A percentile compares a stretch with the other conserved stretches of the same genome.
phyloP scores from a whole-genome alignment of 2,888 invertebrate species.

The Nysson spinosus region DNA sequence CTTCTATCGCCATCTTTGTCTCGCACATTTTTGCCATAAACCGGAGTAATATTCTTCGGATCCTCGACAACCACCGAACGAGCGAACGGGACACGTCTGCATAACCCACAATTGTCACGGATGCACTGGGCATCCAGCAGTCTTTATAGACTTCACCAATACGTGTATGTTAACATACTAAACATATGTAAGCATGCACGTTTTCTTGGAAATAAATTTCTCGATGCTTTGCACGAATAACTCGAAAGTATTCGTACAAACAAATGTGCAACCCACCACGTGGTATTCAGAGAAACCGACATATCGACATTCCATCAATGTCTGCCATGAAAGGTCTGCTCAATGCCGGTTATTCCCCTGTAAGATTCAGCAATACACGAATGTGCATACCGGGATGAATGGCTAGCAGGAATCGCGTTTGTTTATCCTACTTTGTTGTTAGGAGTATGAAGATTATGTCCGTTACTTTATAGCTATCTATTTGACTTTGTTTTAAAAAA shows the following conservation, averaged over 20 bases:
- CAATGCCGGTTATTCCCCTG: constrained; percentile 12
- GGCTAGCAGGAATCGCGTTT: too few relatives aligned
- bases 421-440: neutral
- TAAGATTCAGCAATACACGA: neutral
- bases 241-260: constrained; percentile 23
- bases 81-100: constrained; percentile 55
- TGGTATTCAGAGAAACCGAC: constrained; percentile 11
- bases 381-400: neutral
- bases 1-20: constrained; percentile 46
- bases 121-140: constrained; percentile 43
- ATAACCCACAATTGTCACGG: constrained; percentile 63
- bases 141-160: constrained; percentile 1
- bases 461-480: too few relatives aligned
- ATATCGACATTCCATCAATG: constrained; percentile 24
- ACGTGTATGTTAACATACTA: constrained; percentile 34
- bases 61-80: constrained; percentile 53
- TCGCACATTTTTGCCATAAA: constrained; percentile 40
- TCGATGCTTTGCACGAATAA: constrained; percentile 18
- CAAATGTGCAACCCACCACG: constrained; percentile 9
- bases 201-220: neutral
- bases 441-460: neutral
- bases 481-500: too few relatives aligned
- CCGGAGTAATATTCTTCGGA: constrained; percentile 61
- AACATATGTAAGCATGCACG: constrained; percentile 8
- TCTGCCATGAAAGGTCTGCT: constrained; percentile 2